A percentile compares a stretch with the other conserved stretches of the same genome.
phyloP scores from a whole-genome alignment of 2,888 invertebrate genomes.

The Volucella zonaria region DNA sequence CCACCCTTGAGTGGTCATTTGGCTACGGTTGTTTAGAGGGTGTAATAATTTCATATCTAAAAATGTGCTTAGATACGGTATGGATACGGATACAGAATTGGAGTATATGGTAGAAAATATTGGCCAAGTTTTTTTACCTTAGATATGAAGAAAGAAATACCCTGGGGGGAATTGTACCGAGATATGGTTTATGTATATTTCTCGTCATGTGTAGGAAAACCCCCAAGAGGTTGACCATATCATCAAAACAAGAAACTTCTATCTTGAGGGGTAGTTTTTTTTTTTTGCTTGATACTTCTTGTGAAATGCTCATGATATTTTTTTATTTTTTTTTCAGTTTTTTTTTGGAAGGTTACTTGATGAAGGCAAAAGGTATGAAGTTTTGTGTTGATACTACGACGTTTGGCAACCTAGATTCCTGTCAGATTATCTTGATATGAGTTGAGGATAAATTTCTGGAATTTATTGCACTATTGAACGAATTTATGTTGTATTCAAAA shows the following conservation, averaged over 20 bases:
- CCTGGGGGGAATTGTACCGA: slow-evolving; percentile 37
- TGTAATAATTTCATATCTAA: slow-evolving; percentile 73
- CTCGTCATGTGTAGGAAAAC: slow-evolving; percentile 38
- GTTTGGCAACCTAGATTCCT: too few relatives aligned
- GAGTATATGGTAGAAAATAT: slow-evolving; percentile 33
- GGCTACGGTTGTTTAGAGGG: slow-evolving; percentile 65
- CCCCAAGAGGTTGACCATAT: slow-evolving; percentile 72
- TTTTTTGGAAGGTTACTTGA: neutral
- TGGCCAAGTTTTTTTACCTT: slow-evolving; percentile 52
- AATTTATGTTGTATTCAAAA: too few relatives aligned
- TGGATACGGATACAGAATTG: neutral
- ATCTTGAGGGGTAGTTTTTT: slow-evolving; percentile 18
- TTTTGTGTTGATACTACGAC: too few relatives aligned
- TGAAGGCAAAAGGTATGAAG: neutral
- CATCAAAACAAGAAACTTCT: slow-evolving; percentile 56
- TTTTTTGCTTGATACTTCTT: neutral
- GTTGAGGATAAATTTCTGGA: too few relatives aligned
- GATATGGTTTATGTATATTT: slow-evolving; percentile 8
- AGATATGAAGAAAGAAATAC: slow-evolving; percentile 33
- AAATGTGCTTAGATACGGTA: slow-evolving; percentile 65
- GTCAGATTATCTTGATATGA: too few relatives aligned
- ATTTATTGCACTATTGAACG: too few relatives aligned
- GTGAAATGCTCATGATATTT: neutral
- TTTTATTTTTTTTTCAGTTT: slow-evolving; percentile 16
- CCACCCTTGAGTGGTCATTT: slow-evolving; percentile 72